Conservation (phyloP, 2,113 vertebrate species). For the Stegostoma tigrinum region DNA sequence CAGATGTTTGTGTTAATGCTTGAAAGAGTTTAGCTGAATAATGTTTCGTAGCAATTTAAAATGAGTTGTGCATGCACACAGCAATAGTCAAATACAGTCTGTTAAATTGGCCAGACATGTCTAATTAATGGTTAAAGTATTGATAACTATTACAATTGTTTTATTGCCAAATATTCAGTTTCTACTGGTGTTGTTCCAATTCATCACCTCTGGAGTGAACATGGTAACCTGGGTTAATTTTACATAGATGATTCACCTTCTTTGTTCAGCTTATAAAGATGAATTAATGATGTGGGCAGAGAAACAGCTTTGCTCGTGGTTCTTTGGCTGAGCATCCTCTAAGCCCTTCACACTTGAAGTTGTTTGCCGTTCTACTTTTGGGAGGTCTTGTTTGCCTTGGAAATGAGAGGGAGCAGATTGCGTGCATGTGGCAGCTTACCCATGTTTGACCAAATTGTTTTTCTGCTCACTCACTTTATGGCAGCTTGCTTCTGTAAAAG, state of each 20-base stretch:
- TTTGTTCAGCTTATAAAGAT: background rate
- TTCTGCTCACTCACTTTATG: background rate
- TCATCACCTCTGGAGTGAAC: background rate
- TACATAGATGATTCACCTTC: background rate
- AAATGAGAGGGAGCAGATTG: conserved; percentile 11
- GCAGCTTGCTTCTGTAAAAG: background rate
- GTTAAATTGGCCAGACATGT: background rate
- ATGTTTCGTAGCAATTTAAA: background rate
- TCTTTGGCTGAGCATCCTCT: background rate
- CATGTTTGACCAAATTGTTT: background rate
- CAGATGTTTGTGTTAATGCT: background rate
- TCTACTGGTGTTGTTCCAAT: too few species aligned
- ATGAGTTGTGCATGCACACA: background rate
- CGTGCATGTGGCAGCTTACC: background rate
- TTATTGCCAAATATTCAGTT: background rate
- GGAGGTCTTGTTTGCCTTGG: background rate
- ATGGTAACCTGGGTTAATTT: background rate
- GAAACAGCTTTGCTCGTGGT: background rate
- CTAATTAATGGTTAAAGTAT: background rate
- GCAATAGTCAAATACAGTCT: background rate
- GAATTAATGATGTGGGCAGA: conserved; percentile 17
- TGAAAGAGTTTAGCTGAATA: background rate
- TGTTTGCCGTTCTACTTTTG: background rate
- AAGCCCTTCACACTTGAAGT: background rate
- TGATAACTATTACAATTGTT: background rate